These are phyloP conservation scores for Hydropotes inermis DNA, from an alignment of 2,113 vertebrate genomes.

Conservation along the genomic window DNA sequence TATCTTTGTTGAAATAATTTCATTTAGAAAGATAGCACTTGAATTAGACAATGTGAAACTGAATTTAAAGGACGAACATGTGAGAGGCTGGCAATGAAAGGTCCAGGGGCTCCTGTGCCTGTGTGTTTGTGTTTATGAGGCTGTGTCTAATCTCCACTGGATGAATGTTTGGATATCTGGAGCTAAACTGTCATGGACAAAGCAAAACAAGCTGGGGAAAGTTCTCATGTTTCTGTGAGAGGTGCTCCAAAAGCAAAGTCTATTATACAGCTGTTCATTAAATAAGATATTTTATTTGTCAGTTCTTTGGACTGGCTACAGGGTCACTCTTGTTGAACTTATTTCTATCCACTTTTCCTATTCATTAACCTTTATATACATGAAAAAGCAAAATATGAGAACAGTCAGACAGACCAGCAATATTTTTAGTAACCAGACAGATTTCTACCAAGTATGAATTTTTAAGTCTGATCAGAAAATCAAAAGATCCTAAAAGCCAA, in stretches of 20 bases:
- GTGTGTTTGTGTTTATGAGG: neutral
- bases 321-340: neutral
- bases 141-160: neutral
- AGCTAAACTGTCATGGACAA: neutral
- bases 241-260: neutral
- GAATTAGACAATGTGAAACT: neutral
- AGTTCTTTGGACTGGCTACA: neutral
- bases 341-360: neutral
- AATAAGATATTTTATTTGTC: constrained; percentile 1
- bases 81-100: neutral
- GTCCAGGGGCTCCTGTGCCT: neutral
- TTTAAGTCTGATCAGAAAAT: constrained; percentile 11
- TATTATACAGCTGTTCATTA: neutral
- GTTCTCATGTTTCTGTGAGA: neutral
- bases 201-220: neutral
- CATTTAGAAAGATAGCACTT: neutral
- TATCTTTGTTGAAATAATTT: neutral
- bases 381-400: neutral
- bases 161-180: neutral
- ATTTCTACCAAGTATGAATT: neutral
- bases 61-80: neutral
- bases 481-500: neutral
- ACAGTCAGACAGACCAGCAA: neutral
- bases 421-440: constrained; percentile 18
- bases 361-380: neutral